A percentile compares a stretch with the other conserved stretches of the same genome.
Evolutionary conservation across 2,888 invertebrate genomes (phyloP).

Genomic region (Helobdella robusta): DNA sequence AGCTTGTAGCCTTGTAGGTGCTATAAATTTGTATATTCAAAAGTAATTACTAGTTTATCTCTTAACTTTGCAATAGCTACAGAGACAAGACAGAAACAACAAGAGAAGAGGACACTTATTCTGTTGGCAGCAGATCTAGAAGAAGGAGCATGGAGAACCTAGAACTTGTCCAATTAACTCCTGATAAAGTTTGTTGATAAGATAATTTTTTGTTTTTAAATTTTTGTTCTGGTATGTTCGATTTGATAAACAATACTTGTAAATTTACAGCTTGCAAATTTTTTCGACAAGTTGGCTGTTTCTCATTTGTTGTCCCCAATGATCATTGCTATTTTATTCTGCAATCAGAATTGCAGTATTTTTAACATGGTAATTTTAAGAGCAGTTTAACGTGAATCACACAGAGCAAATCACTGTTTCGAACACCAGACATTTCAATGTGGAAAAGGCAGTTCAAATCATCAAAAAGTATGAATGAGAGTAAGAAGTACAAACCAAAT

Average conservation of each 20-base stretch:
- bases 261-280: no score
- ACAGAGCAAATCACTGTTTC: conserved; percentile 12
- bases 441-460: conserved; percentile 19
- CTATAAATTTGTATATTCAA: no score
- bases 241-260: no score
- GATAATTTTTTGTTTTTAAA: no score
- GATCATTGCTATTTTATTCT: no score
- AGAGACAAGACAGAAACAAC: conserved; percentile 18
- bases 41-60: not conserved
- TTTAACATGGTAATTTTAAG: no score
- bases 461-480: not conserved
- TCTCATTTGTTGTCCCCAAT: no score
- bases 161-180: conserved; percentile 72
- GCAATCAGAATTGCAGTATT: no score
- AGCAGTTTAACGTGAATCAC: not conserved
- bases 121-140: conserved; percentile 31
- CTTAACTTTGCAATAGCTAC: conserved; percentile 13
- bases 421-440: conserved; percentile 14
- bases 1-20: no score
- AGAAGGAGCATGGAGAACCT: conserved; percentile 80
- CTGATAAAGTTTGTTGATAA: conserved; percentile 39
- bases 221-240: no score
- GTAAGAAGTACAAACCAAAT: conserved; percentile 6
- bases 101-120: conserved; percentile 12
- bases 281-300: no score